phyloP scores from a whole-genome alignment of 2,888 invertebrate genomes.

The Elegia similella region DNA sequence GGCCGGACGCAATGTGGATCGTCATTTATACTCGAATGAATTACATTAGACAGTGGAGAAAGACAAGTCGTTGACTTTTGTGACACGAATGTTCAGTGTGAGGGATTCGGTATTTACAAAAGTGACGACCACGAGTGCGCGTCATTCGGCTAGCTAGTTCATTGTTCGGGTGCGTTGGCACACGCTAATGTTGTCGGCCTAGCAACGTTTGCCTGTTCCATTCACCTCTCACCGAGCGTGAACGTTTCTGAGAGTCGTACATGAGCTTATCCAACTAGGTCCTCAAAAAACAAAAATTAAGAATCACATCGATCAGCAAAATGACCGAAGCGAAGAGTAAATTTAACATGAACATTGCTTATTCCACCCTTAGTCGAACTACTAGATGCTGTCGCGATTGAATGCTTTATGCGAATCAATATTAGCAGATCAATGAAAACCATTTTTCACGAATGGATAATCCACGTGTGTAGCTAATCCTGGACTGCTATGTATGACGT shows the following conservation, averaged over 20 bases:
- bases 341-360: not conserved
- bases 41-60: constrained; percentile 16
- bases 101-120: constrained; percentile 26
- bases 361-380: not conserved
- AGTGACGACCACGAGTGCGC: constrained; percentile 48
- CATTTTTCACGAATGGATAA: constrained; percentile 17
- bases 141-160: constrained; percentile 69
- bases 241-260: constrained; percentile 56
- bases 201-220: constrained; percentile 72
- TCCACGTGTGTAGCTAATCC: constrained; percentile 34
- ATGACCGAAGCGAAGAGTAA: not conserved
- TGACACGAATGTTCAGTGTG: constrained; percentile 19
- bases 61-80: constrained; percentile 24
- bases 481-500: constrained; percentile 35
- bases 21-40: constrained; percentile 12
- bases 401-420: not conserved
- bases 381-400: not conserved
- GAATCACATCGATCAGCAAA: not conserved
- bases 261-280: constrained; percentile 28
- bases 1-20: not conserved
- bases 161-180: constrained; percentile 76
- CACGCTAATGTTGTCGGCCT: constrained; percentile 72
- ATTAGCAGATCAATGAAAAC: not conserved
- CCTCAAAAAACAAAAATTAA: not conserved
- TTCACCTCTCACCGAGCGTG: constrained; percentile 79